Conservation (phyloP, 1,140 invertebrate species). For the Apis florea region DNA sequence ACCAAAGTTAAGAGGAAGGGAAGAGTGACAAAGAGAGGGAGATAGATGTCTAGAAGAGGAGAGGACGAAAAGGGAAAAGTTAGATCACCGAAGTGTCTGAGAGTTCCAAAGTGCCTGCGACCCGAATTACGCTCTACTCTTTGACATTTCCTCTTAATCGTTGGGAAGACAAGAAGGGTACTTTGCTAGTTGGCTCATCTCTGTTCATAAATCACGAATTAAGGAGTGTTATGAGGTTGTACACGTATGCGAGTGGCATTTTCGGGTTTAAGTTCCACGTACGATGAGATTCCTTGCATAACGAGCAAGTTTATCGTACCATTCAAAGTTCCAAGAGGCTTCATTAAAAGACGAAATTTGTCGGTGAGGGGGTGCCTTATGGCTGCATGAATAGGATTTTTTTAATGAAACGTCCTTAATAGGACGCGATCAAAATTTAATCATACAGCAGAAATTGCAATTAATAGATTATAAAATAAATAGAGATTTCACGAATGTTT, state of each 20-base stretch:
- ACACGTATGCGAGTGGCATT: not conserved
- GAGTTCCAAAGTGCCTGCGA: constrained; percentile 50
- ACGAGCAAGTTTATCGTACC: no score
- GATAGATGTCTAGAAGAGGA: not conserved
- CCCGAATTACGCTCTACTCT: not conserved
- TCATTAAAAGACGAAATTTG: not conserved
- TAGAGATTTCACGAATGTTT: no score
- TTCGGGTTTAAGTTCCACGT: not conserved
- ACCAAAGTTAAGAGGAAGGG: not conserved
- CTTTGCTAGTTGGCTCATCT: constrained; percentile 31
- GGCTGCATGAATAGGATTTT: not conserved
- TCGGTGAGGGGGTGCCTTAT: not conserved
- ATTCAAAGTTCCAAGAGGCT: not conserved
- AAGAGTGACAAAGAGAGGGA: not conserved
- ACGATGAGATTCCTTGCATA: not conserved
- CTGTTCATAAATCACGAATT: constrained; percentile 52
- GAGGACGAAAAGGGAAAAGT: constrained; percentile 5
- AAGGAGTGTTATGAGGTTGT: constrained; percentile 28
- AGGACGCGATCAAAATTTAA: no score
- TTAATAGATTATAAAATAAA: no score
- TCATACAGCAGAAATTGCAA: no score
- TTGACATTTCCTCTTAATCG: constrained; percentile 54
- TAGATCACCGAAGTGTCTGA: constrained; percentile 23
- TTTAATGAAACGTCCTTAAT: not conserved
- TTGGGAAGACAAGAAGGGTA: constrained; percentile 29